A percentile compares a stretch with the other conserved stretches of the same genome.
These are phyloP conservation scores for Pentalonia nigronervosa DNA, from an alignment of 1,140 invertebrate species.

Conservation along the genomic window DNA sequence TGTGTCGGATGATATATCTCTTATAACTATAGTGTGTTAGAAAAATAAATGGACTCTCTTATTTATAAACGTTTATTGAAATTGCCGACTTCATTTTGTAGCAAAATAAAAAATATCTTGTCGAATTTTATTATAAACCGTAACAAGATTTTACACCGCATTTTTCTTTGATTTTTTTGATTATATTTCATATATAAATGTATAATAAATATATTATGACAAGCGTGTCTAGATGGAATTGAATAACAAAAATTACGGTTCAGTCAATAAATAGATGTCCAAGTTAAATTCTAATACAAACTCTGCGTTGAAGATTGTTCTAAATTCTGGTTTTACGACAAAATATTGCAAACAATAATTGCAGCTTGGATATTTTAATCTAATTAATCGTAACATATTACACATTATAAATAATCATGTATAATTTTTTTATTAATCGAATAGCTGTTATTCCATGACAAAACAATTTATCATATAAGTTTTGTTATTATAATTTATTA, in stretches of 20 bases:
- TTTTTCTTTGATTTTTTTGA: slow-evolving; percentile 37
- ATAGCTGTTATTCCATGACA: neutral
- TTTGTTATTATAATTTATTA: neutral
- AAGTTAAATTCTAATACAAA: neutral
- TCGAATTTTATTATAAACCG: slow-evolving; percentile 31
- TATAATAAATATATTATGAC: neutral
- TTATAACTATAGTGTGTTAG: neutral
- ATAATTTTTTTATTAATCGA: neutral
- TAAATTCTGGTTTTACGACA: neutral
- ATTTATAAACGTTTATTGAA: slow-evolving; percentile 5
- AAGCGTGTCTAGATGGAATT: slow-evolving; percentile 15
- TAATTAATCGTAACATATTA: neutral
- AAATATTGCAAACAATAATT: neutral
- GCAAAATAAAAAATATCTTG: neutral
- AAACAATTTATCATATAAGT: neutral
- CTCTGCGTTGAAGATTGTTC: neutral
- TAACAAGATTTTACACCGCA: slow-evolving; percentile 17
- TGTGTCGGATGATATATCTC: neutral
- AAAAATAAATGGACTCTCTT: slow-evolving; percentile 20
- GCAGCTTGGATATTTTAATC: neutral
- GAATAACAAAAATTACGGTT: neutral
- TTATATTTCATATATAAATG: slow-evolving; percentile 29
- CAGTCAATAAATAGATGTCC: neutral
- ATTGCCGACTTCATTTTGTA: slow-evolving; percentile 21
- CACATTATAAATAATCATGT: neutral